Percentiles rank a stretch among this genome's conserved stretches.
Evolutionary conservation across 2,797 vertebrate species (phyloP).

Genomic region (Ceyx erithaca): DNA sequence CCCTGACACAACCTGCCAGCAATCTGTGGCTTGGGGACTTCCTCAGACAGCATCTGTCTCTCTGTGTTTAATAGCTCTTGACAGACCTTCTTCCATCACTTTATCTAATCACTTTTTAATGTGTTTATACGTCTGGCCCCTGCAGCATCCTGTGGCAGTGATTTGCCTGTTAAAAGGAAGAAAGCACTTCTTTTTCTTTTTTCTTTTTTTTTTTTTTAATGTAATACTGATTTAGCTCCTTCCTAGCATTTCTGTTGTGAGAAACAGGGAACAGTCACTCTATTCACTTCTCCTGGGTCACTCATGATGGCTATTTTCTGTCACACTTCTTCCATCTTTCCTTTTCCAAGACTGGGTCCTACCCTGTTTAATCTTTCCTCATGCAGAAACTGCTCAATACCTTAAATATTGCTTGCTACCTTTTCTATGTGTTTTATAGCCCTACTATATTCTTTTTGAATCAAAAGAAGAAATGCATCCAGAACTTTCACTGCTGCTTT

Average conservation of each 20-base stretch:
- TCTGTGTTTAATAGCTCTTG: not conserved
- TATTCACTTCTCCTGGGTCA: not conserved
- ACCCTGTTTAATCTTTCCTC: not conserved
- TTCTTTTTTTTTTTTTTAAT: not conserved
- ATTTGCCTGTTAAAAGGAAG: not conserved
- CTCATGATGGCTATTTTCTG: not conserved
- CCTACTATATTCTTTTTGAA: not conserved
- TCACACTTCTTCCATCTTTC: not conserved
- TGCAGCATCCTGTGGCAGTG: not conserved
- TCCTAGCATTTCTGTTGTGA: not conserved
- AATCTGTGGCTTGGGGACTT: not conserved
- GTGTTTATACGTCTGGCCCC: not conserved
- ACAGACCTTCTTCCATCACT: not conserved
- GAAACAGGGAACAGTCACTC: not conserved
- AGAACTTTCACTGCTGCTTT: slow-evolving; percentile 1
- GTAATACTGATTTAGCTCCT: not conserved
- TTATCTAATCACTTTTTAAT: not conserved
- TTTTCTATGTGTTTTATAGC: not conserved
- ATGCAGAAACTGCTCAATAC: not conserved
- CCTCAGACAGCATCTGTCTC: not conserved
- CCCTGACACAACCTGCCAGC: not conserved
- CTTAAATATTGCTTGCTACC: not conserved
- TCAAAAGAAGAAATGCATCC: not conserved
- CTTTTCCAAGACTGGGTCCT: not conserved
- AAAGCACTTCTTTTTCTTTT: not conserved